Conservation (phyloP, 2,888 invertebrate genomes). For the Drosophila meridiana region DNA sequence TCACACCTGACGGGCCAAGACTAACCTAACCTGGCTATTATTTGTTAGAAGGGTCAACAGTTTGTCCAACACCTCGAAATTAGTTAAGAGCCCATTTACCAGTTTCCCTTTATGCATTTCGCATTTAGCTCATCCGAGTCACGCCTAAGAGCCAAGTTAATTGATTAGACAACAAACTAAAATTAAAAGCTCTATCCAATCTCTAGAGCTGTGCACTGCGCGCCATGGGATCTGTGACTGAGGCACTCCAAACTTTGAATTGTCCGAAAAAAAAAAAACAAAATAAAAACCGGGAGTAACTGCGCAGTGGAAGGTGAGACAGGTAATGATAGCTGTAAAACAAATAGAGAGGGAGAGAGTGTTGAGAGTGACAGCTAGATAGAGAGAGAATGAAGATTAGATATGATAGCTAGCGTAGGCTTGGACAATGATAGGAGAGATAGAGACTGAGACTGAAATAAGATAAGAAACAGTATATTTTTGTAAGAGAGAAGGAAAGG, state of each 20-base stretch:
- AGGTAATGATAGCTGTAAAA: not conserved
- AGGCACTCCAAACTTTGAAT: constrained; percentile 2
- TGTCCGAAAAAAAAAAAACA: not conserved
- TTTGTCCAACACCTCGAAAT: constrained; percentile 29
- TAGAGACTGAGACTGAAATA: constrained; percentile 29
- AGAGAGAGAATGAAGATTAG: constrained; percentile 24
- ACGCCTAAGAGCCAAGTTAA: constrained; percentile 36
- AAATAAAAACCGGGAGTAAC: not conserved
- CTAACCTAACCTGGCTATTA: not conserved
- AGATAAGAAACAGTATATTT: constrained; percentile 8
- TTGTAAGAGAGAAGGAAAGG: not conserved
- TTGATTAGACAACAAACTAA: constrained; percentile 18
- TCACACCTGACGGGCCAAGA: constrained; percentile 18
- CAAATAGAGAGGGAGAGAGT: not conserved
- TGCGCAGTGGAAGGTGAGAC: constrained; percentile 15
- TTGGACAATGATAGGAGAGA: not conserved
- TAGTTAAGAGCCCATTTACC: constrained; percentile 53
- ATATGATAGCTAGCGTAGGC: constrained; percentile 4
- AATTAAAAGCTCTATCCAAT: constrained; percentile 33
- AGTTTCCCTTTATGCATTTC: constrained; percentile 72
- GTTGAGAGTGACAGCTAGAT: not conserved
- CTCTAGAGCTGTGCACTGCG: constrained; percentile 22
- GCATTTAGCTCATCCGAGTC: constrained; percentile 1
- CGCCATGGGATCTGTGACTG: constrained; percentile 25
- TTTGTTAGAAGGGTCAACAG: not conserved